Evolutionary conservation across 1,140 invertebrate genomes (phyloP).

Genomic region (Planococcus citri): DNA sequence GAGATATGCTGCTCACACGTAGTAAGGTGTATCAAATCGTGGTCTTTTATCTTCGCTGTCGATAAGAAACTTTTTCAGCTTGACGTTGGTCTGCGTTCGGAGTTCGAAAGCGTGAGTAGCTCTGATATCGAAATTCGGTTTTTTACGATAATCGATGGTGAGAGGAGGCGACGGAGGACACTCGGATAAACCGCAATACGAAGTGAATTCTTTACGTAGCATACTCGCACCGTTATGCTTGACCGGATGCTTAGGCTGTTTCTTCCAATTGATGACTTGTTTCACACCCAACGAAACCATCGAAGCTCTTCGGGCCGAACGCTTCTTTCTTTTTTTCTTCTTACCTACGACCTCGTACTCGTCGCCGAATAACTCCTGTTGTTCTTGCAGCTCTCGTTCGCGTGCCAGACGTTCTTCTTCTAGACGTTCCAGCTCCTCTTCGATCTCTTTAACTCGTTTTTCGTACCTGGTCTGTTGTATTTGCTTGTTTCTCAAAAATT

Average conservation of each 20-base stretch:
- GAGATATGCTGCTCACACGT: background rate
- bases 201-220: background rate
- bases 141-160: background rate
- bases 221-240: background rate
- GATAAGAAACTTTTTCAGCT: background rate
- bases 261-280: constrained; percentile 9
- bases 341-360: constrained; percentile 11
- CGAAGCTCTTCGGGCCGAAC: background rate
- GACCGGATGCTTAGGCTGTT: background rate
- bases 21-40: background rate
- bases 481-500: background rate
- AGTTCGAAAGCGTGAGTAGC: background rate
- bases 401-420: background rate
- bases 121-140: background rate
- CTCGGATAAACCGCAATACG: background rate
- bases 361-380: constrained; percentile 12
- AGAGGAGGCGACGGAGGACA: background rate
- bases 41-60: background rate
- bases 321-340: constrained; percentile 2
- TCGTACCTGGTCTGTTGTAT: background rate
- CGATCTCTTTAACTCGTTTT: background rate
- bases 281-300: constrained; percentile 15
- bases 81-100: background rate
- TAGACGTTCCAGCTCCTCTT: background rate
- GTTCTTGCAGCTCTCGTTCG: background rate